Evolutionary conservation across 2,888 invertebrate species (phyloP).

Genomic region (Buathra laborator): DNA sequence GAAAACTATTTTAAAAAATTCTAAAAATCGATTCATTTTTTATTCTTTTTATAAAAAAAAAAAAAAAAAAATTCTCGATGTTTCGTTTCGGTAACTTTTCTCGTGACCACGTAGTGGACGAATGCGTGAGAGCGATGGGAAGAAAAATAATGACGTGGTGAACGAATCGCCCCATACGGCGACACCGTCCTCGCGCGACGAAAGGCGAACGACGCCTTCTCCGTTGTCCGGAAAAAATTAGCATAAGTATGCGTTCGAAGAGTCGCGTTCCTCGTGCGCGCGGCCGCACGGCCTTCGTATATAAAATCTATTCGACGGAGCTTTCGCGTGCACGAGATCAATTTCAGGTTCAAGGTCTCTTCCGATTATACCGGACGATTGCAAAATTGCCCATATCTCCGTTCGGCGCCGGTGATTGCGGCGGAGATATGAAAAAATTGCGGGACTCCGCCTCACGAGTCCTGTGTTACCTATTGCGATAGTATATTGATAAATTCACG

Average conservation of each 20-base stretch:
- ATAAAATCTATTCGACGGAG: constrained; percentile 35
- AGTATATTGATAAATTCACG: not conserved
- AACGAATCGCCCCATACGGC: constrained; percentile 2
- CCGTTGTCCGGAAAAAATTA: constrained; percentile 41
- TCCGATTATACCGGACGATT: constrained; percentile 3
- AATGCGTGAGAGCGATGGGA: too few species aligned
- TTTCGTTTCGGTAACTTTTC: too few species aligned
- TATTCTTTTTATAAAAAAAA: not conserved
- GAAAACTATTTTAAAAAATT: too few species aligned
- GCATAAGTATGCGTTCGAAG: constrained; percentile 49
- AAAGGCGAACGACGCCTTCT: constrained; percentile 58
- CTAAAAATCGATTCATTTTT: not conserved
- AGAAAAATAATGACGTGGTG: constrained; percentile 17
- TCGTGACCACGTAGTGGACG: too few species aligned
- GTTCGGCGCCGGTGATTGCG: constrained; percentile 15
- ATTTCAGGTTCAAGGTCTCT: constrained; percentile 41
- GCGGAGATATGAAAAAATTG: constrained; percentile 35
- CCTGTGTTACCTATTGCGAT: not conserved
- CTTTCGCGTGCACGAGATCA: constrained; percentile 25
- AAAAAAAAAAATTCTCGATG: too few species aligned
- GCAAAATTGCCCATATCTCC: constrained; percentile 28
- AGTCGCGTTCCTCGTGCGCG: constrained; percentile 4
- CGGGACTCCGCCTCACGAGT: not conserved
- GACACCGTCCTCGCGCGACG: constrained; percentile 72
- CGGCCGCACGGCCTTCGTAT: constrained; percentile 45